Evolutionary conservation across 2,888 invertebrate species (phyloP).

Genomic region (Thysanoteuthis rhombus): DNA sequence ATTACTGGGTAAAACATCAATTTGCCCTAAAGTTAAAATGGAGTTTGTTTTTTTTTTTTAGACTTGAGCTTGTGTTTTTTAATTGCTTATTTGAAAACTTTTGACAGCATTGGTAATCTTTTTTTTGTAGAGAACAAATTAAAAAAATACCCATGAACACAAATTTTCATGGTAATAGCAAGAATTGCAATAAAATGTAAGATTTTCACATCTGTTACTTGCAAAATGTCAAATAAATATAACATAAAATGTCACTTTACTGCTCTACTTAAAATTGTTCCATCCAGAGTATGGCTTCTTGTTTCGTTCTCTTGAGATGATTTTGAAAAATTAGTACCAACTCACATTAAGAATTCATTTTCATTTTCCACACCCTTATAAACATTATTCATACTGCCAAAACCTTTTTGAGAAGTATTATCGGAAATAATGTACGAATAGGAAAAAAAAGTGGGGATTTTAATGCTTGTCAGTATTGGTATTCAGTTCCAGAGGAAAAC

Average conservation of each 20-base stretch:
- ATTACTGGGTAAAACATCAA: no score
- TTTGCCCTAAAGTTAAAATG: no score
- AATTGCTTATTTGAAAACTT: neutral
- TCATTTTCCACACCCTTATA: no score
- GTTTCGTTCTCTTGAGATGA: no score
- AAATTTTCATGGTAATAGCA: slow-evolving; percentile 31
- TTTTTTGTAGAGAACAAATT: neutral
- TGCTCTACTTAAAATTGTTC: neutral
- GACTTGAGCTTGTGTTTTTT: neutral
- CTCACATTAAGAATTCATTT: no score
- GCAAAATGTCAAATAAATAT: slow-evolving; percentile 32
- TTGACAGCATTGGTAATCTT: neutral
- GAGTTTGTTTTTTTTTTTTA: neutral
- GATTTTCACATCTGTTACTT: slow-evolving; percentile 36
- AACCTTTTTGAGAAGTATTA: no score
- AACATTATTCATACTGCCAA: no score
- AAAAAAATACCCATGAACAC: slow-evolving; percentile 15
- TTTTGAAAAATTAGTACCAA: no score
- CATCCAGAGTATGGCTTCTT: neutral
- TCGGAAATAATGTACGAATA: no score
- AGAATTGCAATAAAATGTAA: slow-evolving; percentile 19
- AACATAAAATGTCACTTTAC: neutral
- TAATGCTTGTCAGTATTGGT: neutral
- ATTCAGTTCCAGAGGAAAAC: neutral
- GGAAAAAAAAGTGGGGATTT: no score